Evolutionary conservation across 1,140 invertebrate species (phyloP).

Genomic region (Drosophila suzukii): DNA sequence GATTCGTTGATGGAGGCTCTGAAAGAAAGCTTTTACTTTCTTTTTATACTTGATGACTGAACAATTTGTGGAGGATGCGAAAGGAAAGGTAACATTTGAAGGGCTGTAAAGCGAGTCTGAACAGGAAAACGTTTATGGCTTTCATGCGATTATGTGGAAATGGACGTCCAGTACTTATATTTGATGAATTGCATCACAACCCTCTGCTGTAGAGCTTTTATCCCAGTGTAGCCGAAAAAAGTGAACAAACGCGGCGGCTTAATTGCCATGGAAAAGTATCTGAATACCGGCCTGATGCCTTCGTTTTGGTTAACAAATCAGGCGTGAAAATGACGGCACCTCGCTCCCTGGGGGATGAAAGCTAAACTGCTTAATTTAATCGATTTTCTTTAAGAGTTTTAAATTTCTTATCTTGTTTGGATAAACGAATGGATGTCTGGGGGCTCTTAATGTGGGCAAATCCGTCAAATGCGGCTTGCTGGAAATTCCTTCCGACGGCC

Average conservation of each 20-base stretch:
- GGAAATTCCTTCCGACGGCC: slow-evolving; percentile 1
- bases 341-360: slow-evolving; percentile 9
- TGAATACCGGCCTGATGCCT: slow-evolving; percentile 42
- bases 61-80: slow-evolving; percentile 13
- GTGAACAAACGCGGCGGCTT: slow-evolving; percentile 37
- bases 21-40: slow-evolving; percentile 19
- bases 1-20: slow-evolving; percentile 3
- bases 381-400: slow-evolving; percentile 49
- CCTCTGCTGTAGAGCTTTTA: slow-evolving; percentile 5
- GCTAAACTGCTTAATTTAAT: slow-evolving; percentile 56
- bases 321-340: slow-evolving; percentile 58
- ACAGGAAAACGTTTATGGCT: slow-evolving; percentile 29
- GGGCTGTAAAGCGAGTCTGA: slow-evolving; percentile 28
- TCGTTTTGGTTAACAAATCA: slow-evolving; percentile 58
- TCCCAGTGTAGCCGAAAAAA: slow-evolving; percentile 18
- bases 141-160: slow-evolving; percentile 19
- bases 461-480: slow-evolving; percentile 12
- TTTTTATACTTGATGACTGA: slow-evolving; percentile 29
- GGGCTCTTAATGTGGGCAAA: neutral
- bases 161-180: neutral
- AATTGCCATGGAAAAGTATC: slow-evolving; percentile 52
- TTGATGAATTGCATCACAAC: neutral
- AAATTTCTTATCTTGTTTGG: slow-evolving; percentile 56
- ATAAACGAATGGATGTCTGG: slow-evolving; percentile 14
- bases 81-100: slow-evolving; percentile 11